A percentile compares a stretch with the other conserved stretches of the same genome.
phyloP scores from a whole-genome alignment of 2,888 invertebrate species.

The Copidosoma aretas region DNA sequence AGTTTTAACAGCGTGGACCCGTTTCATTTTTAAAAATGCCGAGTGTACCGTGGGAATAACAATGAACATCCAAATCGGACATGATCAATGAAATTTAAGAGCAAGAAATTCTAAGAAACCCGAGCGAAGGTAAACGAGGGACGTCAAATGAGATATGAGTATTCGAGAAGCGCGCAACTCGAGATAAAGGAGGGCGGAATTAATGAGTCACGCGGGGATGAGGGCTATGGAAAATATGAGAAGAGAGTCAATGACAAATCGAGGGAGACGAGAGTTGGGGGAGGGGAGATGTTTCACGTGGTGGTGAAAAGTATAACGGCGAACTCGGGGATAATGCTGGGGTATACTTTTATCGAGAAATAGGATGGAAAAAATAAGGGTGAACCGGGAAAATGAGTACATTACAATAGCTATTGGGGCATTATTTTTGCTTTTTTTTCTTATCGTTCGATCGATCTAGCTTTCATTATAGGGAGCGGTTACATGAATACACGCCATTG shows the following conservation, averaged over 20 bases:
- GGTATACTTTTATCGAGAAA: background rate
- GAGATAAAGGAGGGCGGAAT: conserved; percentile 30
- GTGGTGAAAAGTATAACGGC: conserved; percentile 9
- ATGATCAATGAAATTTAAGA: no score
- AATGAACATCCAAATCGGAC: no score
- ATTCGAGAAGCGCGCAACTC: background rate
- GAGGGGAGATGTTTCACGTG: no score
- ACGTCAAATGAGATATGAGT: conserved; percentile 2
- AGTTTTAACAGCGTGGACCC: no score
- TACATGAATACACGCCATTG: no score
- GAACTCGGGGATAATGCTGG: background rate
- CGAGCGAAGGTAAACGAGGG: background rate
- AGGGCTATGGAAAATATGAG: conserved; percentile 11
- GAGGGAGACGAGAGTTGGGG: background rate
- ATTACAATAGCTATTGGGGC: no score
- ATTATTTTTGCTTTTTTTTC: no score
- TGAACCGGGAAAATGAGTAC: background rate
- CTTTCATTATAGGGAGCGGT: no score
- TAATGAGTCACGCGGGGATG: conserved; percentile 29
- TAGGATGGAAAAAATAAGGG: background rate
- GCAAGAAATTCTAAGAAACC: no score
- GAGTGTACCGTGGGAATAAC: no score
- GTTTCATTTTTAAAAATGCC: no score
- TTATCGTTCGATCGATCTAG: no score
- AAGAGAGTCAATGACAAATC: conserved; percentile 18